A percentile compares a stretch with the other conserved stretches of the same genome.
These are phyloP conservation scores for Plecturocebus donacophilus DNA, from an alignment of 2,113 vertebrate genomes.

Conservation along the genomic window DNA sequence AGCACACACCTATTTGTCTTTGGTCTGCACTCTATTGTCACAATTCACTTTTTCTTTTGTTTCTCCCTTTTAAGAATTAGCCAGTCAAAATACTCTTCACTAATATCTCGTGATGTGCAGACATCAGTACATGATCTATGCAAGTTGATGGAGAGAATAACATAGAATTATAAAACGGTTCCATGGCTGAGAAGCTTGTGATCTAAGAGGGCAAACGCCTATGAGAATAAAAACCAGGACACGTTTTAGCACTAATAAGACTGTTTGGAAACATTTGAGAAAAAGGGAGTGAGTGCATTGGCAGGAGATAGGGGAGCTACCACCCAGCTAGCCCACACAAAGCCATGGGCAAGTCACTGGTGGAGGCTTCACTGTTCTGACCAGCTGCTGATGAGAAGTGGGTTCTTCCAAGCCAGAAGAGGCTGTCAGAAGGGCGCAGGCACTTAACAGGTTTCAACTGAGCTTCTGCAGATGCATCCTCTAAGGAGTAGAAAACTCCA, in stretches of 20 bases:
- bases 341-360: neutral
- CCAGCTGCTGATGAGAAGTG: slow-evolving; percentile 42
- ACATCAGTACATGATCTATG: neutral
- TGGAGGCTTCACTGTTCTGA: neutral
- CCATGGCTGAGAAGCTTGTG: neutral
- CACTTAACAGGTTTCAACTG: neutral
- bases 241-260: neutral
- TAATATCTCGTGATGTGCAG: neutral
- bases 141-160: neutral
- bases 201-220: neutral
- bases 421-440: neutral
- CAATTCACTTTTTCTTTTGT: slow-evolving; percentile 8
- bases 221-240: neutral
- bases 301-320: neutral
- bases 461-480: neutral
- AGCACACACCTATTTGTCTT: neutral
- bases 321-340: neutral
- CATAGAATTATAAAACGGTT: neutral
- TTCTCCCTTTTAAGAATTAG: neutral
- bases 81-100: neutral
- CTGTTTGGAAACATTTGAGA: neutral
- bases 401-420: neutral
- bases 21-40: neutral
- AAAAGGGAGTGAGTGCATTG: neutral
- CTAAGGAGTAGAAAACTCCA: slow-evolving; percentile 65